Conservation (phyloP, 2,888 invertebrate species). For the Electrophaes corylata region DNA sequence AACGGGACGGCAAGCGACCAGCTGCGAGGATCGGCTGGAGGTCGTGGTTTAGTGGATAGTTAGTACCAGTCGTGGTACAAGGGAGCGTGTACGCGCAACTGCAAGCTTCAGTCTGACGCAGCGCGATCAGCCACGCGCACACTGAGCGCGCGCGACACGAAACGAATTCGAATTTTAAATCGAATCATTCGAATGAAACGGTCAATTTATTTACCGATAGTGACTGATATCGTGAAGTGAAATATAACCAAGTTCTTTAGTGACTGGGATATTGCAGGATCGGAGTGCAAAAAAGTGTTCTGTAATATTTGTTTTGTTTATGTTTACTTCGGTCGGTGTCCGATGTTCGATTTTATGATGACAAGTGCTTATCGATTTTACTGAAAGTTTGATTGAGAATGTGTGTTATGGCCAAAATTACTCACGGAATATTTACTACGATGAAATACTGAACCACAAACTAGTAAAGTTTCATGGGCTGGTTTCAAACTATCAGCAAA, state of each 20-base stretch:
- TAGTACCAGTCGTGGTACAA: slow-evolving; percentile 29
- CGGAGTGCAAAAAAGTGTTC: slow-evolving; percentile 36
- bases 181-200: slow-evolving; percentile 64
- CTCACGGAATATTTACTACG: neutral
- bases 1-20: slow-evolving; percentile 63
- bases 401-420: slow-evolving; percentile 29
- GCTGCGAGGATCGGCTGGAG: slow-evolving; percentile 59
- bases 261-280: slow-evolving; percentile 35
- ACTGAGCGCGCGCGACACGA: slow-evolving; percentile 52
- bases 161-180: slow-evolving; percentile 50
- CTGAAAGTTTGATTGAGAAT: slow-evolving; percentile 46
- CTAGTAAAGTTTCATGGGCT: neutral
- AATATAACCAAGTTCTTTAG: slow-evolving; percentile 48
- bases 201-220: slow-evolving; percentile 54
- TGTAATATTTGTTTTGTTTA: slow-evolving; percentile 40
- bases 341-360: slow-evolving; percentile 46
- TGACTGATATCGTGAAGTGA: slow-evolving; percentile 56
- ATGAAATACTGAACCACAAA: neutral
- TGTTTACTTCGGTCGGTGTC: slow-evolving; percentile 60
- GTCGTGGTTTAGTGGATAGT: slow-evolving; percentile 33
- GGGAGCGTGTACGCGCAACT: slow-evolving; percentile 28
- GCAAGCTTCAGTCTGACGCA: slow-evolving; percentile 58
- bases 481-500: slow-evolving; percentile 13
- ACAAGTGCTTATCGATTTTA: slow-evolving; percentile 46
- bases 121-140: slow-evolving; percentile 77